Base-by-base conservation (phyloP, 2,797 vertebrate genomes). In the Glyptemys insculpta region DNA sequence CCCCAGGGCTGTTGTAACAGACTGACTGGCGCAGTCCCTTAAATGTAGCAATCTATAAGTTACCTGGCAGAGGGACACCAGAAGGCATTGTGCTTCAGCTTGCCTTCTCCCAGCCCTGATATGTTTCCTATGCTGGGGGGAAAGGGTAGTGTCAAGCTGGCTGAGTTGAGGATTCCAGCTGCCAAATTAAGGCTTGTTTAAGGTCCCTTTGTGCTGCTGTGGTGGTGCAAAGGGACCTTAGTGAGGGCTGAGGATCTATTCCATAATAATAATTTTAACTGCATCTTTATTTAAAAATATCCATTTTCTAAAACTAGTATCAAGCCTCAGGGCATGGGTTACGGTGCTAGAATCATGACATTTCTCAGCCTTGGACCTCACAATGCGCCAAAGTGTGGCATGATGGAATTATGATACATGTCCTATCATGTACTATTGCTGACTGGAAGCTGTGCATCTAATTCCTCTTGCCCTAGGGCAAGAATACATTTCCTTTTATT, bases 21-120 rank as follows among this genome's bases (percentile, higher is more conserved):
- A 88, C 89, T 83, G 89, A 16, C 79, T 95, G 56, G 89, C 44
- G 87, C 92, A 95, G 85, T 94, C 89, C 91, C 89, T 52, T 72
- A 44, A 44, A 44, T 44, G 44, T 44, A 44, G 44, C 44, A 44
- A 44, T 44, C 7, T 44, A 44, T 44, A 91, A 53, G 9, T 29
- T 90, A 82, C 27, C 52, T 90, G 74, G 65, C 7, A 18, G 41
- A 49, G 52, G 8, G 44, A 57, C 0, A 1, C 52, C 89, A 56
- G 11, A 25, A 5, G 81, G 81, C 0, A 0, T 29, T 83, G 85
- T 86, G 53, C 27, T 92, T 92, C 8, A 12, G 72, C 52, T 92
- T 27, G 2, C 11, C 87, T 81, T 89, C 25, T 82, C 41, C 81
- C 4, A 4, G 37, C 50, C 3, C 2, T 59, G 72, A 41, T 80